Evolutionary conservation across 2,797 vertebrate genomes (phyloP).

Genomic region (Helicolenus hilgendorfi): DNA sequence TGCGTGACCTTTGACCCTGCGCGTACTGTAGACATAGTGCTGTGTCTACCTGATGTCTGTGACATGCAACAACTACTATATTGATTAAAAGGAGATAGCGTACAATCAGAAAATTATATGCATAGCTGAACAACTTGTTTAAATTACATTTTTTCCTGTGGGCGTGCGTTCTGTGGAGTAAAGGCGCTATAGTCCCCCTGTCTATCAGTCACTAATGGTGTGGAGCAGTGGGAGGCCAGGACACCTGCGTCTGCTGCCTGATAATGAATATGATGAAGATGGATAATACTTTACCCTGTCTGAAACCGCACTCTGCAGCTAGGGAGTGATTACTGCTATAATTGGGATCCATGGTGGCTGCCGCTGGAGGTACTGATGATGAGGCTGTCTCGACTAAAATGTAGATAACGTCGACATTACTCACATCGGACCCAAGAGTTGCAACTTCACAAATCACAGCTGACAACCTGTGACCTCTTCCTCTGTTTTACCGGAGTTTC

Average conservation of each 20-base stretch:
- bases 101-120: not conserved
- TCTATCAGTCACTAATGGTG: constrained; percentile 84
- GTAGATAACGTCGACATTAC: constrained; percentile 72
- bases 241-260: constrained; percentile 83
- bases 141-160: constrained; percentile 24
- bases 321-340: constrained; percentile 79
- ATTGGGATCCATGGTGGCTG: constrained; percentile 77
- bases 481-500: not conserved
- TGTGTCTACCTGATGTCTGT: not conserved
- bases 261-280: constrained; percentile 89
- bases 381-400: constrained; percentile 55
- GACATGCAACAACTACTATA: not conserved
- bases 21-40: not conserved
- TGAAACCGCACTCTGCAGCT: constrained; percentile 68
- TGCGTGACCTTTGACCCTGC: constrained; percentile 71
- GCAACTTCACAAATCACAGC: constrained; percentile 45
- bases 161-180: constrained; percentile 35
- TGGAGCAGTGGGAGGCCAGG: constrained; percentile 79
- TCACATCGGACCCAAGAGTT: constrained; percentile 47
- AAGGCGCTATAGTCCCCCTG: constrained; percentile 47
- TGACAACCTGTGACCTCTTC: constrained; percentile 38
- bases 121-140: constrained; percentile 37
- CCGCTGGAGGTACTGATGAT: constrained; percentile 60
- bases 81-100: not conserved
- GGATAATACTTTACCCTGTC: constrained; percentile 78